Percentiles rank a stretch among this genome's conserved stretches.
Evolutionary conservation across 2,113 vertebrate species (phyloP).

Genomic region (Nansenia antarctica): DNA sequence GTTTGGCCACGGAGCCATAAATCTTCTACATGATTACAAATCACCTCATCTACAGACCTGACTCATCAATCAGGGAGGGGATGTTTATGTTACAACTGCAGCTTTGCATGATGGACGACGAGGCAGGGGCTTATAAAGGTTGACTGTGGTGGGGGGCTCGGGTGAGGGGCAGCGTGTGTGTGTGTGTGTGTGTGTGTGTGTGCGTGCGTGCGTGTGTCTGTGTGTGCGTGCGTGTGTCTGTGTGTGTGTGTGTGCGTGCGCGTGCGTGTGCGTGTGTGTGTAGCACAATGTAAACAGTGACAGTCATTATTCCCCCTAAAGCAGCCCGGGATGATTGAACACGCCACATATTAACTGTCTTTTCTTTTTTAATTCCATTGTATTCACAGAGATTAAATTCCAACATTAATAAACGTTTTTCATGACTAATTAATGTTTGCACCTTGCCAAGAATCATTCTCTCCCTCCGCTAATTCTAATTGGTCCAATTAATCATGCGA

Average conservation of each 20-base stretch:
- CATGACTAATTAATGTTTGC: conserved; percentile 78
- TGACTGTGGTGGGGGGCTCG: conserved; percentile 36
- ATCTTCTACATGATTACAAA: conserved; percentile 60
- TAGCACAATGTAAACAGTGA: conserved; percentile 53
- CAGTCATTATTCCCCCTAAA: conserved; percentile 67
- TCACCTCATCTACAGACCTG: conserved; percentile 46
- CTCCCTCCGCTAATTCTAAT: conserved; percentile 77
- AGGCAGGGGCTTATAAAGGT: conserved; percentile 57
- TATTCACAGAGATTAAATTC: conserved; percentile 73
- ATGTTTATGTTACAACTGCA: conserved; percentile 68
- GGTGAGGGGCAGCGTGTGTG: conserved; percentile 22
- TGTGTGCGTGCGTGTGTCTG: conserved; percentile 8
- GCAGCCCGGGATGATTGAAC: conserved; percentile 63
- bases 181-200: conserved; percentile 22
- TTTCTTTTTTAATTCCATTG: conserved; percentile 72
- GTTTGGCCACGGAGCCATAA: conserved; percentile 50
- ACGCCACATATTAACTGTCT: conserved; percentile 66
- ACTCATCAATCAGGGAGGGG: conserved; percentile 64
- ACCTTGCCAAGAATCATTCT: conserved; percentile 79
- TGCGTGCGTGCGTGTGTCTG: background rate
- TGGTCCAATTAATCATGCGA: conserved; percentile 81
- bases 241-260: conserved; percentile 12
- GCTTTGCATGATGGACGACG: conserved; percentile 69
- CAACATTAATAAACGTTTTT: conserved; percentile 77
- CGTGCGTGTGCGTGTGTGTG: conserved; percentile 10